These are phyloP conservation scores for Cyclura pinguis DNA, from an alignment of 2,797 vertebrate species.

Conservation along the genomic window DNA sequence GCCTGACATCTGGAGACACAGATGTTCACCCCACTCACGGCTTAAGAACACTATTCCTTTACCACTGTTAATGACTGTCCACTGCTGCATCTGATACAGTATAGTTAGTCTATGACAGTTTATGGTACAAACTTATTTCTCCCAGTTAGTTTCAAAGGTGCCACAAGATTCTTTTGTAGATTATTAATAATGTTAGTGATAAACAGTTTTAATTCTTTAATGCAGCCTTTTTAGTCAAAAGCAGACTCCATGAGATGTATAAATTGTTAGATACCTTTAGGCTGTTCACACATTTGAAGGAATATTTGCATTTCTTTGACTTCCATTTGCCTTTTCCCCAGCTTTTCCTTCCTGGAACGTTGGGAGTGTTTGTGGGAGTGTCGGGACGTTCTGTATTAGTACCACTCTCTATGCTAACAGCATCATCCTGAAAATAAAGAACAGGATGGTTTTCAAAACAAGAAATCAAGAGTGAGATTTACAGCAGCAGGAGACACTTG, in stretches of 20 bases:
- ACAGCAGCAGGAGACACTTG: neutral
- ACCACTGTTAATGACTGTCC: neutral
- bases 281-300: constrained; percentile 98
- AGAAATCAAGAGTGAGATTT: neutral
- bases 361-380: constrained; percentile 96
- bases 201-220: constrained; percentile 20
- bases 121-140: too few relatives aligned
- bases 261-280: constrained; percentile 86
- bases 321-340: constrained; percentile 99
- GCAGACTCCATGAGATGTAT: neutral
- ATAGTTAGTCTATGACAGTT: too few relatives aligned
- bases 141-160: too few relatives aligned
- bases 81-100: too few relatives aligned
- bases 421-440: constrained; percentile 88
- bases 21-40: neutral
- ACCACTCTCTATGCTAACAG: constrained; percentile 94
- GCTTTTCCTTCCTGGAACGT: constrained; percentile 94
- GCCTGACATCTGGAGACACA: too few relatives aligned
- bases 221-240: neutral
- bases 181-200: too few relatives aligned
- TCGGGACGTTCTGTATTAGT: constrained; percentile 94
- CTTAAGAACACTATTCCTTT: neutral
- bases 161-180: too few relatives aligned
- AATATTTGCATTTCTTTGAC: constrained; percentile 98
- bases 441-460: neutral